Evolutionary conservation across 1,140 invertebrate species (phyloP), one percentile per base, ranked within the genome.

Genomic region (Anthonomus grandis): DNA sequence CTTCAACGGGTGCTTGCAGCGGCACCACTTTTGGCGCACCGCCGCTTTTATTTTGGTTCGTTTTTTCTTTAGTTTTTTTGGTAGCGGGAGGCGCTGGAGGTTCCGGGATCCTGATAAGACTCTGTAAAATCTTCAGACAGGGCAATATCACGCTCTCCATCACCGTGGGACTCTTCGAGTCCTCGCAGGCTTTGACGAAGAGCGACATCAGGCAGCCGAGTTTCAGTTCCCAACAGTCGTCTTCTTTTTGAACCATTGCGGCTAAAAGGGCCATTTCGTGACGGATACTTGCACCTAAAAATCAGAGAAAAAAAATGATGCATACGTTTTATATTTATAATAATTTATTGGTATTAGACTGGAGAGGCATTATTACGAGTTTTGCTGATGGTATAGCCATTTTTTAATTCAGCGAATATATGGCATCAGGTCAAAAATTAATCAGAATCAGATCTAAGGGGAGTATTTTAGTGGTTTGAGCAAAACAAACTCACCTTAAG

Each of bases 161-260:
- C 0, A 91, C 84, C 10, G 85, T 79, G 2, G 90, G 85, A 69
- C 81, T 86, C 57, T 81, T 82, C 0, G 79, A 84, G 63, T 86
- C 83, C 64, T 82, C 81, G 61, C 79, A 91, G 49, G 81, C 86
- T 76, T 88, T 84, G 36, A 91, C 70, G 67, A 93, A 94, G 21
- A 95, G 71, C 49, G 87, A 82, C 78, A 97, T 89, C 17, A 97
- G 88, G 68, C 91, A 92, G 34, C 91, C 84, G 0, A 97, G 75
- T 69, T 95, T 89, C 50, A 90, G 86, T 73, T 97, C 94, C 95
- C 95, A 98, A 72, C 94, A 97, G 0, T 88, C 84, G 66, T 98
- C 95, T 68, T 97, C 90, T 61, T 93, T 91, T 62, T 93, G 87
- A 0, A 97, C 83, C 6, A 95, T 80, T 1, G 88, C 87, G 0